Conservation (phyloP, 2,113 vertebrate species). For the Damaliscus lunatus region DNA sequence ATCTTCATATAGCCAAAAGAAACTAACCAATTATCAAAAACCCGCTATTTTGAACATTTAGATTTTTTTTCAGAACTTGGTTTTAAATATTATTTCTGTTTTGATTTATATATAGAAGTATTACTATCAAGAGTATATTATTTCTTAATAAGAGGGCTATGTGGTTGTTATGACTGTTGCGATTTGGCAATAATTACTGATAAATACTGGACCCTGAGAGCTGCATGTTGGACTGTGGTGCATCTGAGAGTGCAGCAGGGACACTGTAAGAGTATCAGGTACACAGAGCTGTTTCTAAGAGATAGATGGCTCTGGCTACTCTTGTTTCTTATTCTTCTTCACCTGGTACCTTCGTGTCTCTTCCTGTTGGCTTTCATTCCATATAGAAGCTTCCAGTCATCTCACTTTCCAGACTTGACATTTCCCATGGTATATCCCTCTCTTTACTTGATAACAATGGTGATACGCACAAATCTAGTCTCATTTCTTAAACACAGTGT, state of each 20-base stretch:
- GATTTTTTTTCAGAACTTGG: background rate
- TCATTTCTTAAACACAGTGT: background rate
- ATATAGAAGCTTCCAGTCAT: background rate
- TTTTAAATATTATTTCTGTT: background rate
- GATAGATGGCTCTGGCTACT: background rate
- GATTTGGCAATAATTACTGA: background rate
- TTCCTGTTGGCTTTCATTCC: background rate
- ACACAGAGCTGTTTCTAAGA: background rate
- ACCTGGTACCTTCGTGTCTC: background rate
- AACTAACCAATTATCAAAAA: background rate
- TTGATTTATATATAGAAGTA: background rate
- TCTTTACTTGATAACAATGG: background rate
- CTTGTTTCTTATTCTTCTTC: background rate
- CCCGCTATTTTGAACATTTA: background rate
- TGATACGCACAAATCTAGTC: background rate
- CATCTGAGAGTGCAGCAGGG: background rate
- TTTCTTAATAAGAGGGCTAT: background rate
- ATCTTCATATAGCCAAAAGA: background rate
- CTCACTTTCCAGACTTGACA: background rate
- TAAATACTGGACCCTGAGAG: background rate
- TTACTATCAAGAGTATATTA: background rate
- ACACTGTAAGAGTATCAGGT: background rate
- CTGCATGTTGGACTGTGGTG: background rate
- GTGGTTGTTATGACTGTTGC: background rate
- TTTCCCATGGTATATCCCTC: background rate